Evolutionary conservation across 2,888 invertebrate species (phyloP).

Genomic region (Chelonus formosanus): DNA sequence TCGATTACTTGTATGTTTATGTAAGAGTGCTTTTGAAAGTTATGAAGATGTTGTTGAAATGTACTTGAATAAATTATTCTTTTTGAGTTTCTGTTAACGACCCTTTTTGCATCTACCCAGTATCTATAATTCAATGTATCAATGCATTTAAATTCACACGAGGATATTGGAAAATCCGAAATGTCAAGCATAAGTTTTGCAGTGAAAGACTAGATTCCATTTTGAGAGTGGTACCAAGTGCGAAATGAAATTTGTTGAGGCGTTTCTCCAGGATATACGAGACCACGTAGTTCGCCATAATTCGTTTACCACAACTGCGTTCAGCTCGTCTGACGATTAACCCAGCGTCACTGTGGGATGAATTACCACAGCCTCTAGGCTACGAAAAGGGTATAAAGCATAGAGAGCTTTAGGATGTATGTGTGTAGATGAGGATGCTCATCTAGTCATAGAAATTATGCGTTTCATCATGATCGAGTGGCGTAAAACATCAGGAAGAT

Average conservation of each 20-base stretch:
- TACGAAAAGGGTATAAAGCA: constrained; percentile 7
- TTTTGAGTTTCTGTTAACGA: too few species aligned
- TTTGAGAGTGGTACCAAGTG: background rate
- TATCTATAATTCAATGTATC: background rate
- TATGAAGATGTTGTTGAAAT: background rate
- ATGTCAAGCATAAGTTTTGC: constrained; percentile 16
- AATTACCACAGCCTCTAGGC: constrained; percentile 24
- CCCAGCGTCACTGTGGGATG: constrained; percentile 29
- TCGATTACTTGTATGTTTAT: too few species aligned
- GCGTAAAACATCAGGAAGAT: constrained; percentile 21
- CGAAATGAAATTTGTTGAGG: constrained; percentile 28
- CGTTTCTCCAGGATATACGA: constrained; percentile 25
- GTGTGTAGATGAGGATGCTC: background rate
- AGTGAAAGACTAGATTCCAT: constrained; percentile 1
- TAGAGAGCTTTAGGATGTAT: too few species aligned
- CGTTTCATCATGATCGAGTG: constrained; percentile 17
- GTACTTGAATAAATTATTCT: background rate
- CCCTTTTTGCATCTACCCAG: too few species aligned
- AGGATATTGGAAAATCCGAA: constrained; percentile 3
- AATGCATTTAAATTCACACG: background rate
- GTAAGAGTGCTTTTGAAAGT: background rate
- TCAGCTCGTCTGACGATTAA: constrained; percentile 34
- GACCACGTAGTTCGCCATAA: constrained; percentile 28
- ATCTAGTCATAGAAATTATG: constrained; percentile 7
- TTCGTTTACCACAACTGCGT: constrained; percentile 34